These are phyloP conservation scores for Agrotis clavis DNA, from an alignment of 2,888 invertebrate genomes.

Conservation along the genomic window DNA sequence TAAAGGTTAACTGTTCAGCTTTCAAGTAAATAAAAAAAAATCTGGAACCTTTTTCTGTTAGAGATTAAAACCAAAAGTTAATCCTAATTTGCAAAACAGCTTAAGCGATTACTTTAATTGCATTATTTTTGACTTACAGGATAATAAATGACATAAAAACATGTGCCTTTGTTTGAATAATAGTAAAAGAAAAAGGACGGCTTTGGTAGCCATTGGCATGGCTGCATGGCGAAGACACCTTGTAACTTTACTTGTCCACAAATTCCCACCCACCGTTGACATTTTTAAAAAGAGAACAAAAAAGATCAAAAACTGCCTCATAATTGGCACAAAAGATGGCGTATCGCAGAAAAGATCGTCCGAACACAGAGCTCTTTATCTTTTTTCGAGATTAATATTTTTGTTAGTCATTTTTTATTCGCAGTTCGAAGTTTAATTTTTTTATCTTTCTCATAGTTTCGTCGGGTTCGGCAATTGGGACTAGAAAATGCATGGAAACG, in stretches of 20 bases:
- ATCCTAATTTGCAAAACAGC: constrained; percentile 50
- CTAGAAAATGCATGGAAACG: constrained; percentile 71
- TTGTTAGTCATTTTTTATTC: constrained; percentile 83
- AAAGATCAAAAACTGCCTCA: constrained; percentile 79
- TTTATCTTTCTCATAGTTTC: constrained; percentile 82
- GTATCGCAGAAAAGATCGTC: constrained; percentile 83
- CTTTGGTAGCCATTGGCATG: constrained; percentile 19
- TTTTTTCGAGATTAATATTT: constrained; percentile 86
- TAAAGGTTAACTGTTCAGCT: not conserved
- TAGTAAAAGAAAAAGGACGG: constrained; percentile 4
- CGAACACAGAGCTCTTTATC: constrained; percentile 82
- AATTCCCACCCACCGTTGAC: constrained; percentile 83
- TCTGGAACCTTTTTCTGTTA: constrained; percentile 1
- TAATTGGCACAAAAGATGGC: constrained; percentile 90
- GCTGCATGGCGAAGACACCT: constrained; percentile 30
- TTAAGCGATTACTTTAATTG: constrained; percentile 42
- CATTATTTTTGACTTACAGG: constrained; percentile 34
- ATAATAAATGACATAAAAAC: constrained; percentile 19
- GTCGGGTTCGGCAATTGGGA: constrained; percentile 69
- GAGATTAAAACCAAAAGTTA: not conserved
- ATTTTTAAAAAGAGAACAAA: constrained; percentile 72
- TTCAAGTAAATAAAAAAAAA: not conserved
- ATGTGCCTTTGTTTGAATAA: constrained; percentile 16
- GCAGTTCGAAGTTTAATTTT: constrained; percentile 76
- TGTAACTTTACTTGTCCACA: constrained; percentile 70